Evolutionary conservation across 1,140 invertebrate genomes (phyloP).

Genomic region (Lycorma delicatula): DNA sequence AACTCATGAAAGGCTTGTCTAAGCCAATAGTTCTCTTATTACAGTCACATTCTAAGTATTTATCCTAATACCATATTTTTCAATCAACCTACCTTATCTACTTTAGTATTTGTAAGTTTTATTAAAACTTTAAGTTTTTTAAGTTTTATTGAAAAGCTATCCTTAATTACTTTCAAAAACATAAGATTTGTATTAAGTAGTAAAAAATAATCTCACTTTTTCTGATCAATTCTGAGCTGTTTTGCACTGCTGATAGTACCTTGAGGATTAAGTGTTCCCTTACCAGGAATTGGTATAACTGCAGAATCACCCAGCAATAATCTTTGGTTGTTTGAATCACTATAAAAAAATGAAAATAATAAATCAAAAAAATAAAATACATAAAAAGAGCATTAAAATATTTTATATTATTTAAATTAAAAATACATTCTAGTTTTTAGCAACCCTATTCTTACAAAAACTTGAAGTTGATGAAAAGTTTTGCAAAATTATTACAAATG

Average conservation of each 20-base stretch:
- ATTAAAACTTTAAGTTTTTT: no score
- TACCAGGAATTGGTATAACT: conserved; percentile 75
- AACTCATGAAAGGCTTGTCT: no score
- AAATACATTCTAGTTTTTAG: background rate
- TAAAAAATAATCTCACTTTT: conserved; percentile 75
- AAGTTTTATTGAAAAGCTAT: no score
- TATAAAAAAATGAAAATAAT: conserved; percentile 37
- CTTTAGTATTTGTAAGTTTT: no score
- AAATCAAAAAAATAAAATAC: conserved; percentile 1
- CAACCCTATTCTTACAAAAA: background rate
- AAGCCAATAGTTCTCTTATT: no score
- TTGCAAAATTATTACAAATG: no score
- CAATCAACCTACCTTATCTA: no score
- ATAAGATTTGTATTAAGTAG: no score
- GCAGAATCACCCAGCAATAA: conserved; percentile 82
- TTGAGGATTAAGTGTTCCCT: conserved; percentile 69
- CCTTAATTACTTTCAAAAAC: no score
- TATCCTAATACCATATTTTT: no score
- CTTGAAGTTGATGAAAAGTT: no score
- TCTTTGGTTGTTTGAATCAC: conserved; percentile 86
- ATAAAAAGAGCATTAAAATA: background rate
- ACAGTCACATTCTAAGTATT: no score
- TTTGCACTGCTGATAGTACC: conserved; percentile 78
- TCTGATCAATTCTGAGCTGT: conserved; percentile 72
- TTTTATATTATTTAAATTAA: background rate